Evolutionary conservation across 2,113 vertebrate genomes (phyloP).

Genomic region (Lamprotornis superbus): DNA sequence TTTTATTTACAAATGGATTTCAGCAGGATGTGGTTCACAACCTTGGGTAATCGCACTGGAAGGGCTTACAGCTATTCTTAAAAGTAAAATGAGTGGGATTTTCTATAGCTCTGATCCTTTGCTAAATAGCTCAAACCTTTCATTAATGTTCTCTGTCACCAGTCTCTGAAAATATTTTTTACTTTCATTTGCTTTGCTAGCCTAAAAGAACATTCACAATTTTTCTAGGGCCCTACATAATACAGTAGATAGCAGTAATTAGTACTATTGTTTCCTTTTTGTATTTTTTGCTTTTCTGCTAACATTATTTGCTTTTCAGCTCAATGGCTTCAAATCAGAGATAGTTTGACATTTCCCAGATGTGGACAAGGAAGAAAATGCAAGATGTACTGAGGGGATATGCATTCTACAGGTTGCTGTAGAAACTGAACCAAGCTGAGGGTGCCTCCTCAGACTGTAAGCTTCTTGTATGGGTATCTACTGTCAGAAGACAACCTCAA

Average conservation of each 20-base stretch:
- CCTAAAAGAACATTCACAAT: not conserved
- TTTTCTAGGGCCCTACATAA: not conserved
- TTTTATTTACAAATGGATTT: constrained; percentile 43
- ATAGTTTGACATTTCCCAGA: not conserved
- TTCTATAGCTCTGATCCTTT: not conserved
- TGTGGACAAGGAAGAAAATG: not conserved
- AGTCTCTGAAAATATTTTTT: not conserved
- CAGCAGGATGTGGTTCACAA: not conserved
- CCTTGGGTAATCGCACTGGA: not conserved
- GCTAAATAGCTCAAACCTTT: not conserved
- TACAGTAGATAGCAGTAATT: not conserved
- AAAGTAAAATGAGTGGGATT: not conserved
- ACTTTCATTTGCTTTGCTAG: not conserved
- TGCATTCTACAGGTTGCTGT: not conserved
- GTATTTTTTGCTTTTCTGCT: not conserved
- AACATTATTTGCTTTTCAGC: not conserved
- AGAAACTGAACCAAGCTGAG: not conserved
- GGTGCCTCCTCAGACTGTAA: not conserved
- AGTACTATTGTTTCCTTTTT: not conserved
- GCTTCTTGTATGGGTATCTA: not conserved
- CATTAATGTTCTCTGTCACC: not conserved
- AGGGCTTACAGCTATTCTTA: not conserved
- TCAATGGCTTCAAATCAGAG: not conserved
- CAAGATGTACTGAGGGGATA: not conserved
- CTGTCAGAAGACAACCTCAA: not conserved